Conservation (phyloP, 2,113 vertebrate genomes). For the Apodemus sylvaticus region DNA sequence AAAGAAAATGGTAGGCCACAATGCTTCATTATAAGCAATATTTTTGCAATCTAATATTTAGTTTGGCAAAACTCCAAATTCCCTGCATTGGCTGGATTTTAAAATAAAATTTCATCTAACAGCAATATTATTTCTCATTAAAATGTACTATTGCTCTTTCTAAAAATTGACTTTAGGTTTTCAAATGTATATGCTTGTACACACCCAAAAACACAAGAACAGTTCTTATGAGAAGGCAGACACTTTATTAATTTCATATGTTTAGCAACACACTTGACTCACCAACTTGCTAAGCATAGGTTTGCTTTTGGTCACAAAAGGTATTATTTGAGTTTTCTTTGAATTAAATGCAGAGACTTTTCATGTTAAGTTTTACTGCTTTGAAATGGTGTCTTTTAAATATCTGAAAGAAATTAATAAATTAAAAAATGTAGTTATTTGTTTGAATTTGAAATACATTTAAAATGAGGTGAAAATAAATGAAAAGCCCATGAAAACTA, state of each 20-base stretch:
- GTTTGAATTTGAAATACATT: neutral
- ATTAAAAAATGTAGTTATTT: neutral
- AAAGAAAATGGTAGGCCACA: neutral
- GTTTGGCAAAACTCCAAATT: neutral
- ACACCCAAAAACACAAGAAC: constrained; percentile 31
- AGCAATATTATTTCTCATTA: neutral
- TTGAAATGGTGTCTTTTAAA: neutral
- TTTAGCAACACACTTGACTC: neutral
- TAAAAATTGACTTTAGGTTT: constrained; percentile 58
- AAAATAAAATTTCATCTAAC: neutral
- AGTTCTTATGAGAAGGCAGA: neutral
- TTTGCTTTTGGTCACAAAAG: constrained; percentile 62
- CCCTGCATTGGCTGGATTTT: neutral
- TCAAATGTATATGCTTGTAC: neutral
- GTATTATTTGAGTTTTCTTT: constrained; percentile 27
- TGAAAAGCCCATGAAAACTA: neutral
- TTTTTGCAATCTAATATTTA: neutral
- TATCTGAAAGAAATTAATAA: neutral
- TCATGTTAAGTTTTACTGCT: constrained; percentile 23
- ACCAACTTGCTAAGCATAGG: neutral
- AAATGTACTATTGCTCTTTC: neutral
- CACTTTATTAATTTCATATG: neutral
- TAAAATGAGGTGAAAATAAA: neutral
- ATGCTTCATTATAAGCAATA: neutral
- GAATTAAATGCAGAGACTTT: neutral